A percentile compares a stretch with the other conserved stretches of the same genome.
These are phyloP conservation scores for Calliphora vicina DNA, from an alignment of 1,140 invertebrate genomes.

Conservation along the genomic window DNA sequence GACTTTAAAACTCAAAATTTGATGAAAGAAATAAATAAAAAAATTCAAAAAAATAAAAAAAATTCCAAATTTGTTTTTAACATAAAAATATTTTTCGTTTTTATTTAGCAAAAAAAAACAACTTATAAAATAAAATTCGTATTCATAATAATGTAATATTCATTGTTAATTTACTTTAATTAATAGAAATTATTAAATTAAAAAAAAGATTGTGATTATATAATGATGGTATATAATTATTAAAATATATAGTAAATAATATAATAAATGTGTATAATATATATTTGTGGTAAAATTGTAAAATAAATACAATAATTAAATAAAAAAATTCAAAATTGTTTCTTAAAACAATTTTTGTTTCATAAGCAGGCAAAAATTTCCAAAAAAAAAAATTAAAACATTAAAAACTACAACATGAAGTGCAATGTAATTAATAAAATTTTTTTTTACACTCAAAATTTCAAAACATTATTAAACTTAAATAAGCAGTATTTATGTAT, in stretches of 20 bases:
- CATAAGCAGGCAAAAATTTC: background rate
- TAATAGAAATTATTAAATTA: background rate
- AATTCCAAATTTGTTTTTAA: constrained; percentile 3
- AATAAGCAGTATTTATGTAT: too few relatives aligned
- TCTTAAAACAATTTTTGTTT: background rate
- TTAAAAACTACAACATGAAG: background rate
- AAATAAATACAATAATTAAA: constrained; percentile 16
- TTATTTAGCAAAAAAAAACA: background rate
- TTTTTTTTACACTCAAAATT: background rate
- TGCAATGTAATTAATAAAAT: background rate
- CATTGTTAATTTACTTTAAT: background rate
- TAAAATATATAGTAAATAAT: background rate
- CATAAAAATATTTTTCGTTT: constrained; percentile 25
- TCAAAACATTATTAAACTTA: too few relatives aligned
- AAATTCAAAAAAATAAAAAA: constrained; percentile 15
- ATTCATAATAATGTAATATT: constrained; percentile 10
- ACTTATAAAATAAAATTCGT: constrained; percentile 17
- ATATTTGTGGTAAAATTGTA: background rate
- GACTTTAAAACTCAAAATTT: too few relatives aligned
- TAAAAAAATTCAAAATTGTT: background rate
- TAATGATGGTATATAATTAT: background rate
- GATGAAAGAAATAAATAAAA: too few relatives aligned
- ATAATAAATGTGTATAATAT: background rate
- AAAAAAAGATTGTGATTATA: constrained; percentile 22
- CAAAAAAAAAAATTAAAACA: background rate